These are phyloP conservation scores for Desmophyllum pertusum DNA, from an alignment of 92 coral and sea anemone genomes.

Conservation along the genomic window DNA sequence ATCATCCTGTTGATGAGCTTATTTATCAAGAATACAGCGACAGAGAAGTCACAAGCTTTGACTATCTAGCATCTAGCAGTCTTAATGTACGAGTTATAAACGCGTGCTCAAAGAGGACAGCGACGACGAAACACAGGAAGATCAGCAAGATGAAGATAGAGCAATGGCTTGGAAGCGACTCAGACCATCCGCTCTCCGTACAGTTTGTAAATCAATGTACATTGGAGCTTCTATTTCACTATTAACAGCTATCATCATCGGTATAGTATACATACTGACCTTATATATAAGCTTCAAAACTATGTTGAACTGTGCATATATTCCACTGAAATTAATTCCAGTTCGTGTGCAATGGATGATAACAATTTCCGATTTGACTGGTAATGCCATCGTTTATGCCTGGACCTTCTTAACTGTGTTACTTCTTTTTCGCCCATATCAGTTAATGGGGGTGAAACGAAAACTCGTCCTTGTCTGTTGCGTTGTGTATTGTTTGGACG, in stretches of 20 bases:
- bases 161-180: conserved; percentile 35
- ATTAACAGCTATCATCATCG: conserved; percentile 1
- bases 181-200: conserved; percentile 19
- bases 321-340: neutral
- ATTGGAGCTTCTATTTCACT: conserved; percentile 7
- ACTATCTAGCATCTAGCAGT: neutral
- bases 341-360: conserved; percentile 1
- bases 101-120: no score
- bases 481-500: neutral
- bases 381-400: neutral
- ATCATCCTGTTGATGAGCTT: conserved; percentile 29
- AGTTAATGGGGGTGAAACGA: neutral
- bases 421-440: conserved; percentile 6
- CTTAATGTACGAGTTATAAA: no score
- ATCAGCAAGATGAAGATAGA: neutral
- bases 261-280: neutral
- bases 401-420: neutral
- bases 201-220: conserved; percentile 17
- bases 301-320: neutral
- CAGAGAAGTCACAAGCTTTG: conserved; percentile 2
- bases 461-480: neutral
- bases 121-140: conserved; percentile 6
- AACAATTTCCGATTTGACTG: neutral
- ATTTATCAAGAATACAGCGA: conserved; percentile 35
- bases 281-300: neutral